Conservation (phyloP, 1,140 invertebrate genomes). For the Diachasma alloeum region DNA sequence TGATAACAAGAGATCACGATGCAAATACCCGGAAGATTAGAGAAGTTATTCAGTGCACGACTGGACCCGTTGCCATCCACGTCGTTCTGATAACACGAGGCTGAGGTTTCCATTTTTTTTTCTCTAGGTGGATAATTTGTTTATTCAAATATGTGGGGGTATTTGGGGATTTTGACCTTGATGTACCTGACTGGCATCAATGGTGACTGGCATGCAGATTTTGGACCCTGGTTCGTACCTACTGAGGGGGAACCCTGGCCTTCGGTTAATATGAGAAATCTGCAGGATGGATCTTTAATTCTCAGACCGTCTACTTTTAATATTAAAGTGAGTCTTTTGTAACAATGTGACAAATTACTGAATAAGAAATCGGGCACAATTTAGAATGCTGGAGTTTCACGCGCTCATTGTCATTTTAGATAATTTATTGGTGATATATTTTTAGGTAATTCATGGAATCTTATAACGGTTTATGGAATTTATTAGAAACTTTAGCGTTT, state of each 20-base stretch:
- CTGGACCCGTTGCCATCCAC: neutral
- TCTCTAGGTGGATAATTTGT: neutral
- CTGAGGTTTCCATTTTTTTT: neutral
- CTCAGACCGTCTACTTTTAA: conserved; percentile 40
- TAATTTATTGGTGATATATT: too few species aligned
- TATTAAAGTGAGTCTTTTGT: conserved; percentile 38
- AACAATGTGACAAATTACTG: too few species aligned
- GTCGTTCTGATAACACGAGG: neutral
- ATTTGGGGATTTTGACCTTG: neutral
- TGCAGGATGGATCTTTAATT: conserved; percentile 34
- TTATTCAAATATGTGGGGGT: neutral
- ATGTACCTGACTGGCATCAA: neutral
- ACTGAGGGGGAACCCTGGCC: conserved; percentile 64
- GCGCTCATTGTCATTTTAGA: too few species aligned
- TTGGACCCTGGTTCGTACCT: conserved; percentile 51
- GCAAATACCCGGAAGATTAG: neutral
- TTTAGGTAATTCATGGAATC: too few species aligned
- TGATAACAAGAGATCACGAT: neutral
- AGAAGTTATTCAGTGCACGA: neutral
- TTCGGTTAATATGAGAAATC: conserved; percentile 20
- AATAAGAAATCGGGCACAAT: neutral
- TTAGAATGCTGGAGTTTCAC: too few species aligned
- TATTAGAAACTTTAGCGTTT: too few species aligned
- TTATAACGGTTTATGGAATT: too few species aligned
- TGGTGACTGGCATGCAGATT: conserved; percentile 37